These are phyloP conservation scores for Rhamnusium bicolor DNA, from an alignment of 2,888 invertebrate species.

Conservation along the genomic window DNA sequence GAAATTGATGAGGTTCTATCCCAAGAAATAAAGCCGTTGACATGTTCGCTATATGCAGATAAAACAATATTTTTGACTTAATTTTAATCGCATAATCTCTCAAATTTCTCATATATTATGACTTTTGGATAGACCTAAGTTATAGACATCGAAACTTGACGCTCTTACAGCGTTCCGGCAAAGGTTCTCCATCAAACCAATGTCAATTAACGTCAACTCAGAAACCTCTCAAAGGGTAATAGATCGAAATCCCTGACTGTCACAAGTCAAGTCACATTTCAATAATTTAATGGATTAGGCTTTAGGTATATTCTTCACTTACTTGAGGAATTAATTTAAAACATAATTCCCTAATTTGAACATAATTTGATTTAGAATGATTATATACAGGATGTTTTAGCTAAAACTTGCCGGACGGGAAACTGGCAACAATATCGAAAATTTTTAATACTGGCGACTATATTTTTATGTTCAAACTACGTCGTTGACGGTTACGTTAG, in stretches of 20 bases:
- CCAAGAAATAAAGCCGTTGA: neutral
- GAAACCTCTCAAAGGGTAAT: neutral
- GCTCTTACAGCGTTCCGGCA: conserved; percentile 48
- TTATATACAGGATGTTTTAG: too few species aligned
- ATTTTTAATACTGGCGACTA: too few species aligned
- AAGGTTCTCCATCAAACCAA: conserved; percentile 43
- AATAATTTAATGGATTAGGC: too few species aligned
- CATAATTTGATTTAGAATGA: too few species aligned
- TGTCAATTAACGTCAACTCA: conserved; percentile 42
- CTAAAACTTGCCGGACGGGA: too few species aligned
- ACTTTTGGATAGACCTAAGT: conserved; percentile 54
- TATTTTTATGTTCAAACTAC: too few species aligned
- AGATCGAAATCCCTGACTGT: neutral
- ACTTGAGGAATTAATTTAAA: too few species aligned
- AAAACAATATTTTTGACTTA: conserved; percentile 7
- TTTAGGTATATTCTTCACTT: too few species aligned
- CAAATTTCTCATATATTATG: neutral
- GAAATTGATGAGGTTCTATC: neutral
- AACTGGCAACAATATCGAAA: too few species aligned
- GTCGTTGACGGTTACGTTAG: too few species aligned
- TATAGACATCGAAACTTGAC: conserved; percentile 59
- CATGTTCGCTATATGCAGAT: neutral
- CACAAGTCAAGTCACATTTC: too few species aligned
- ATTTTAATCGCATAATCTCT: neutral
- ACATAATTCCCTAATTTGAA: too few species aligned